phyloP scores from a whole-genome alignment of 2,888 invertebrate species.

The Lithophane ornitopus region DNA sequence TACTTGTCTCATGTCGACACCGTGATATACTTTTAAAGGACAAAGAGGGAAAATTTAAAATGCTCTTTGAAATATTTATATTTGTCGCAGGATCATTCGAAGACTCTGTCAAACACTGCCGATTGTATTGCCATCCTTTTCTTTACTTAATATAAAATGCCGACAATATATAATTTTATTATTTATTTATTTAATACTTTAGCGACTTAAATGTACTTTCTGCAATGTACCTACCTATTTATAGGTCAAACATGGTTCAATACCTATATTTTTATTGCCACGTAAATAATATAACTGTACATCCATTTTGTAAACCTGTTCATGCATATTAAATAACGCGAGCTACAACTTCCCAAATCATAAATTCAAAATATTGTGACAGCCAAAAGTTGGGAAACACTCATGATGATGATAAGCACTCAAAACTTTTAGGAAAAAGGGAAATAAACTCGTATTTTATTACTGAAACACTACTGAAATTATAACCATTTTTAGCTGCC shows the following conservation, averaged over 20 bases:
- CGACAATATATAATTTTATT: neutral
- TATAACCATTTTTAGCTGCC: neutral
- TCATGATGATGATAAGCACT: neutral
- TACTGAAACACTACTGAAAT: no score
- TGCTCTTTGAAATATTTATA: neutral
- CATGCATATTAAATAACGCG: slow-evolving; percentile 11
- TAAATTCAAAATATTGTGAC: slow-evolving; percentile 24
- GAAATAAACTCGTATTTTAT: neutral
- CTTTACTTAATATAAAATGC: neutral
- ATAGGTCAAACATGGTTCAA: neutral
- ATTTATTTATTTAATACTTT: no score
- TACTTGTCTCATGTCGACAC: neutral
- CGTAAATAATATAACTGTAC: neutral
- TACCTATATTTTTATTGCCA: neutral
- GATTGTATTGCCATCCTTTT: neutral
- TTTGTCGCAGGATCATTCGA: neutral
- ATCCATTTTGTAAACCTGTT: neutral
- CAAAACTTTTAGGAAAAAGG: neutral
- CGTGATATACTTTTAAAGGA: no score
- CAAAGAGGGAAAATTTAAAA: no score
- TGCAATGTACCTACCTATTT: no score
- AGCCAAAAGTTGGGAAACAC: neutral
- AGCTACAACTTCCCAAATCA: slow-evolving; percentile 14
- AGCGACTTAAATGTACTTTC: neutral
- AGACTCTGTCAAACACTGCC: neutral